phyloP scores from a whole-genome alignment of 2,797 vertebrate genomes.

The Paratrypauchen microcephalus region DNA sequence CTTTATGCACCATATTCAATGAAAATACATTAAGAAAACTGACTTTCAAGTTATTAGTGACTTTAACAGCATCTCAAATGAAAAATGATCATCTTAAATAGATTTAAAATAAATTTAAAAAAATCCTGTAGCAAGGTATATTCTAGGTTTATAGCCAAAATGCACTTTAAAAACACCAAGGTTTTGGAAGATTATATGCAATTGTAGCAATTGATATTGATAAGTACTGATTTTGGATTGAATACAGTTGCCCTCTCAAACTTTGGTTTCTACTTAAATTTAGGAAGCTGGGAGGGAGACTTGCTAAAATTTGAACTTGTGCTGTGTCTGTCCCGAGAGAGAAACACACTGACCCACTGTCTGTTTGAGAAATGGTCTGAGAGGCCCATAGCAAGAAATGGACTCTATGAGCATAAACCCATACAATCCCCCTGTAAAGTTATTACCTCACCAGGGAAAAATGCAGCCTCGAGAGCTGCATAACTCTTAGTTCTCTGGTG shows the following conservation, averaged over 20 bases:
- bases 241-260: not conserved
- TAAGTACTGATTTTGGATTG: not conserved
- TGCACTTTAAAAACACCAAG: too few species aligned
- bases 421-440: constrained; percentile 62
- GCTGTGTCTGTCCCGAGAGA: constrained; percentile 27
- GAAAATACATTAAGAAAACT: not conserved
- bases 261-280: constrained; percentile 1
- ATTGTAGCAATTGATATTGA: too few species aligned
- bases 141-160: too few species aligned
- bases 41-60: too few species aligned
- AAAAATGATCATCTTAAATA: not conserved
- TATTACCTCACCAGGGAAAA: constrained; percentile 73
- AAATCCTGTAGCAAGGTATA: too few species aligned
- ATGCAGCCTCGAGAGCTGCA: constrained; percentile 54
- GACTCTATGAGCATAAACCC: constrained; percentile 53
- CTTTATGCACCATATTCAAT: too few species aligned
- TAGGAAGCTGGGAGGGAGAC: constrained; percentile 9
- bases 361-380: constrained; percentile 50
- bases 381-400: constrained; percentile 60
- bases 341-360: constrained; percentile 51
- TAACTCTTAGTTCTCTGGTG: constrained; percentile 48
- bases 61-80: not conserved
- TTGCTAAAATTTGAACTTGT: constrained; percentile 5
- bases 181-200: too few species aligned
- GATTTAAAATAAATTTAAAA: too few species aligned